phyloP scores from a whole-genome alignment of 2,797 vertebrate genomes.

The Neopelma chrysocephalum region DNA sequence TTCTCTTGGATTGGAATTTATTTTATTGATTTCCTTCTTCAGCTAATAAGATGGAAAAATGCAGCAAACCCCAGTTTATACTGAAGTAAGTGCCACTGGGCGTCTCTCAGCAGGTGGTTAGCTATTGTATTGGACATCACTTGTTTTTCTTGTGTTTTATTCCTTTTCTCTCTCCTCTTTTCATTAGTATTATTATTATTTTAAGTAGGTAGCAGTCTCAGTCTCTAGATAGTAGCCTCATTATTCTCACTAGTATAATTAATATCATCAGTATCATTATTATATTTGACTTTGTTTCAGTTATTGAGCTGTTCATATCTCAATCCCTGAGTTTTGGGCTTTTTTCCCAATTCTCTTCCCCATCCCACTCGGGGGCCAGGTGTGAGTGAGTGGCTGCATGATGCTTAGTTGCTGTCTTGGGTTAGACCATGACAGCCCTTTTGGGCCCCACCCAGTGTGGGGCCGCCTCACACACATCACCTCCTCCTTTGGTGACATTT shows the following conservation, averaged over 20 bases:
- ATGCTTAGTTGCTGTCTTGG: neutral
- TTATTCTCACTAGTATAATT: neutral
- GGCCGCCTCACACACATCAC: fast-evolving
- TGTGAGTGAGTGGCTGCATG: neutral
- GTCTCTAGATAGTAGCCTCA: too few relatives aligned
- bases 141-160: neutral
- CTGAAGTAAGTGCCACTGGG: neutral
- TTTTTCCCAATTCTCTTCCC: neutral
- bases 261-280: neutral
- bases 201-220: neutral
- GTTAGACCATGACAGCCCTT: neutral
- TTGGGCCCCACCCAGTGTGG: fast-evolving
- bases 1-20: neutral
- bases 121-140: neutral
- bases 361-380: neutral
- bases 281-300: neutral
- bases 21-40: neutral
- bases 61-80: neutral
- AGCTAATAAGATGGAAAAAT: neutral
- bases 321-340: fast-evolving
- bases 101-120: fast-evolving
- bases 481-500: neutral
- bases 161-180: neutral
- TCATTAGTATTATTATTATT: neutral
- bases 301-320: neutral